These are phyloP conservation scores for Tychaedon coryphoeus DNA, from an alignment of 2,113 vertebrate genomes.

Conservation along the genomic window DNA sequence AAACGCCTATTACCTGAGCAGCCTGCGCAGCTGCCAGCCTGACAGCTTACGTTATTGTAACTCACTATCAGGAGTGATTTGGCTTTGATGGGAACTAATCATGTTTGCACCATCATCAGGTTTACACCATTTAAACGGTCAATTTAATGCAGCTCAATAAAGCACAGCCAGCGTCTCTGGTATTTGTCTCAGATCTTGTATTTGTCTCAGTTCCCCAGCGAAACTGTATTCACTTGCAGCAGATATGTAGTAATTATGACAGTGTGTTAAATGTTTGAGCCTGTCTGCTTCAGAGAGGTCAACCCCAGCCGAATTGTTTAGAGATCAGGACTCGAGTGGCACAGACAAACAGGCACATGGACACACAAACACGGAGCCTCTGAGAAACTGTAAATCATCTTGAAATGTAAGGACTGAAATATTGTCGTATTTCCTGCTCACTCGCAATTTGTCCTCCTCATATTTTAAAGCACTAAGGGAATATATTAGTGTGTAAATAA, in stretches of 20 bases:
- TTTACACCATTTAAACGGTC: constrained; percentile 45
- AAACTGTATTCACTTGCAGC: background rate
- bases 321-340: background rate
- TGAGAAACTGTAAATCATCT: background rate
- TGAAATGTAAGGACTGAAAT: background rate
- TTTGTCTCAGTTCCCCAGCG: constrained; percentile 8
- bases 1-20: background rate
- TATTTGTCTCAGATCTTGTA: background rate
- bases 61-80: constrained; percentile 33
- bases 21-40: background rate
- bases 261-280: background rate
- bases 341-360: background rate
- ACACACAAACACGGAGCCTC: background rate
- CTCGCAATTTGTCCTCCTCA: background rate
- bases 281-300: background rate
- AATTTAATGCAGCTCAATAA: constrained; percentile 33
- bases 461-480: background rate
- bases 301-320: background rate
- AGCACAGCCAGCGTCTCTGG: background rate
- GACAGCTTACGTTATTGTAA: background rate
- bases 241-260: background rate
- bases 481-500: background rate
- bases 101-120: constrained; percentile 47
- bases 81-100: constrained; percentile 46
- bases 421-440: background rate